Base-by-base conservation (phyloP, 2,113 vertebrate genomes). In the Cyprinus carpio region DNA sequence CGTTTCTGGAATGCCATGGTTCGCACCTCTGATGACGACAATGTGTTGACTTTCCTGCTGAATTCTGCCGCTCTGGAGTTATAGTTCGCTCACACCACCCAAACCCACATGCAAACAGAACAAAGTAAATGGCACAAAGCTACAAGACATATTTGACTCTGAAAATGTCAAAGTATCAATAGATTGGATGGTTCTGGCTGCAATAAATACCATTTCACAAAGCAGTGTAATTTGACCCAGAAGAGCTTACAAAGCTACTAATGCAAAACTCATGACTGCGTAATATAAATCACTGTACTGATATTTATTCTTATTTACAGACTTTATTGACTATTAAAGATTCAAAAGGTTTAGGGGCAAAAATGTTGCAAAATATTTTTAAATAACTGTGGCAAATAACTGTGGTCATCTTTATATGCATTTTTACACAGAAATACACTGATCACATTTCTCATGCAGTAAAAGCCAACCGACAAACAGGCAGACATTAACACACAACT, bases 91-190 rank as follows among this genome's bases (percentile, higher is more conserved):
- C 12, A 25, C 7, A 4, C 8, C 34, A 10, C 37, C 46, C 20
- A 16, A 18, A 67, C 11, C 0, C 27, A 10, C 29, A 40, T 40
- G 37, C 37, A 40, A 40, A 40, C 37, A 40, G 37, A 40, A 40
- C 37, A 40, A 40, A 1, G 8, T 40, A 8, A 40, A 8, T 40
- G 37, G 37, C 37, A 40, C 37, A 40, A 20, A 43, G 37, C 76
- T 23, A 60, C 56, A 23, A 40, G 23, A 60, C n/a, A n/a, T n/a
- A n/a, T n/a, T n/a, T n/a, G n/a, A n/a, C 18, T 37, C 31, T 60
- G 31, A 58, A 78, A 62, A 80, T 80, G 77, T 64, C 77, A 80
- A 80, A 80, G n/a, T 43, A 80, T 80, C 58, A 64, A 62, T 80
- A 62, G 31, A 64, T 6, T 77, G n/a, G 34, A 78, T 3, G 3